phyloP scores from a whole-genome alignment of 2,113 vertebrate species.

The Panthera leo region DNA sequence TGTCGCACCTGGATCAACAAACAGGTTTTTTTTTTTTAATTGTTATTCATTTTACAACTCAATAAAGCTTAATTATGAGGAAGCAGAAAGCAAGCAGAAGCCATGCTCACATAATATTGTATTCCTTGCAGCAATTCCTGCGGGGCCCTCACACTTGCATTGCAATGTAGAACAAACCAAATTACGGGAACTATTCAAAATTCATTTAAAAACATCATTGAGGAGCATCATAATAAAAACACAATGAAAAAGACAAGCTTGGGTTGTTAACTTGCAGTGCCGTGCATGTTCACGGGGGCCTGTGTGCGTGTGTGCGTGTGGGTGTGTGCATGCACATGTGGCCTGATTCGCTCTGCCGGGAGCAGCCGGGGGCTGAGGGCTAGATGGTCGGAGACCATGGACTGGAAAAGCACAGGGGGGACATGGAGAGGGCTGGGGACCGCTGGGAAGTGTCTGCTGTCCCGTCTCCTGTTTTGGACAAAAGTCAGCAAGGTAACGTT shows the following conservation, averaged over 20 bases:
- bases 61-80: slow-evolving; percentile 92
- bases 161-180: slow-evolving; percentile 86
- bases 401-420: not conserved
- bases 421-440: not conserved
- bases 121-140: slow-evolving; percentile 85
- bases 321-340: not conserved
- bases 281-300: slow-evolving; percentile 78
- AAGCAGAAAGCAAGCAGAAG: slow-evolving; percentile 87
- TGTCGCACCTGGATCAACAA: slow-evolving; percentile 87
- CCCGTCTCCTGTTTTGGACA: not conserved
- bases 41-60: slow-evolving; percentile 89
- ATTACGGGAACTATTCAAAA: slow-evolving; percentile 89
- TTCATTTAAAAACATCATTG: slow-evolving; percentile 90
- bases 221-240: slow-evolving; percentile 89
- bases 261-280: slow-evolving; percentile 85
- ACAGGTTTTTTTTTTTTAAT: slow-evolving; percentile 81
- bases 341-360: slow-evolving; percentile 81
- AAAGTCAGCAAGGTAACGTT: not conserved
- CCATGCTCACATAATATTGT: slow-evolving; percentile 84
- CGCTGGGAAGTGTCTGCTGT: not conserved
- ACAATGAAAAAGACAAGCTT: slow-evolving; percentile 85
- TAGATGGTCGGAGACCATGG: not conserved
- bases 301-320: slow-evolving; percentile 67
- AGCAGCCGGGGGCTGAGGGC: slow-evolving; percentile 65
- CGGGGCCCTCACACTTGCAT: slow-evolving; percentile 79